These are phyloP conservation scores for Chrysocyon brachyurus DNA, from an alignment of 2,797 vertebrate genomes.

Conservation along the genomic window DNA sequence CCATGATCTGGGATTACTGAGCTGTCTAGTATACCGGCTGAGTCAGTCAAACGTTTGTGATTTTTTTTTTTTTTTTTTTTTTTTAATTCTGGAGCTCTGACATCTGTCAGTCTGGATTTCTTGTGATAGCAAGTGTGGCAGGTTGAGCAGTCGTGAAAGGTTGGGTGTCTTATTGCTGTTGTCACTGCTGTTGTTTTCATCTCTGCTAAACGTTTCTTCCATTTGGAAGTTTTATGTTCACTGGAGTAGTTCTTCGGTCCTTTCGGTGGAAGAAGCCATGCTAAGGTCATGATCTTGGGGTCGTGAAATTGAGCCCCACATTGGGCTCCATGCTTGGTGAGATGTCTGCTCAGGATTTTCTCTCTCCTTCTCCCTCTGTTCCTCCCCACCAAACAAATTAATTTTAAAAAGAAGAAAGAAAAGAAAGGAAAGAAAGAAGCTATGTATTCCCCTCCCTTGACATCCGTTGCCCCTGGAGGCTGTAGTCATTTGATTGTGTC, in stretches of 20 bases:
- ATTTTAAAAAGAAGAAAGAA: too few relatives aligned
- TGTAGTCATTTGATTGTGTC: accelerated
- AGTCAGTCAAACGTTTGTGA: neutral
- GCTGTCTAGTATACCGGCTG: neutral
- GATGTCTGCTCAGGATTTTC: neutral
- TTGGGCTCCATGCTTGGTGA: neutral
- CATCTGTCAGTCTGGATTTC: neutral
- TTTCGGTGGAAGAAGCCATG: neutral
- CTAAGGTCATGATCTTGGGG: neutral
- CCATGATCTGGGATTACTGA: neutral
- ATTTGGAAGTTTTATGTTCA: neutral
- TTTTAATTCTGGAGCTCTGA: neutral
- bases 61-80: neutral
- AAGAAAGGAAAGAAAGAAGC: neutral
- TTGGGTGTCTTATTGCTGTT: neutral
- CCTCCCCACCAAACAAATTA: neutral
- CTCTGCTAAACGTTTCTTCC: neutral
- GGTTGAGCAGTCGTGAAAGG: neutral
- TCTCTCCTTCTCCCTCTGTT: neutral
- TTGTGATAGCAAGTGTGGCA: neutral
- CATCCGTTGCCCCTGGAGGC: accelerated
- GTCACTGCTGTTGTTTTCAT: neutral
- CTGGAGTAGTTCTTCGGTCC: neutral
- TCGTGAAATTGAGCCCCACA: neutral
- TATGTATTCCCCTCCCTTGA: neutral